Base-by-base conservation (phyloP, 1,140 invertebrate species). In the Akabosia matsudoensis region DNA sequence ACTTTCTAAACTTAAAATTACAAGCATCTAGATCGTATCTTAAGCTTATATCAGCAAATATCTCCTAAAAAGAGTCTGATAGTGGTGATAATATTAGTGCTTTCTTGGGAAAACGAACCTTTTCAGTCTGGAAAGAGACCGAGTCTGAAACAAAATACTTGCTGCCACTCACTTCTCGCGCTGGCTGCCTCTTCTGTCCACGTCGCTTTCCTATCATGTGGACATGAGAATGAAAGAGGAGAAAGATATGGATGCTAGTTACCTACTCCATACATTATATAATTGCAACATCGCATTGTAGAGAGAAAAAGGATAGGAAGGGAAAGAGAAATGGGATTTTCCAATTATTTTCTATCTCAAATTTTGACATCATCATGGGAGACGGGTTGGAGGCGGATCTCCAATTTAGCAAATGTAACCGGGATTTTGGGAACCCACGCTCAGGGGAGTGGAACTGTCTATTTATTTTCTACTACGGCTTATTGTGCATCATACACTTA, bases 281-380 rank as follows among this genome's bases (percentile, higher is more conserved):
- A n/a, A n/a, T n/a, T n/a, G n/a, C n/a, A n/a, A n/a, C n/a, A n/a
- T n/a, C n/a, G n/a, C n/a, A n/a, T n/a, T n/a, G n/a, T 61, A 30
- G 24, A 7, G 31, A 67, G 22, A 31, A 67, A 67, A 67, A 61
- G 54, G 54, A 61, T n/a, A 61, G 24, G 7, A 61, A 67, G 61
- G 31, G 61, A 76, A 74, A 67, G 74, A 80, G 76, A 77, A 80
- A 80, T 80, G 79, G 76, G 79, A 80, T 80, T 80, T 80, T 80
- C 79, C 79, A 80, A 80, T 80, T 80, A 80, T 80, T 80, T 80
- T 77, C 77, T 37, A 80, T 80, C 75, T 77, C 74, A 80, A 77
- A 74, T 78, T 80, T 80, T 80, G 79, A 80, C 79, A 64, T 80
- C 76, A 67, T 67, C 61, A 80, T 74, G 61, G 72, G 75, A 76